Evolutionary conservation across 2,113 vertebrate species (phyloP).

Genomic region (Phoenicopterus ruber): DNA sequence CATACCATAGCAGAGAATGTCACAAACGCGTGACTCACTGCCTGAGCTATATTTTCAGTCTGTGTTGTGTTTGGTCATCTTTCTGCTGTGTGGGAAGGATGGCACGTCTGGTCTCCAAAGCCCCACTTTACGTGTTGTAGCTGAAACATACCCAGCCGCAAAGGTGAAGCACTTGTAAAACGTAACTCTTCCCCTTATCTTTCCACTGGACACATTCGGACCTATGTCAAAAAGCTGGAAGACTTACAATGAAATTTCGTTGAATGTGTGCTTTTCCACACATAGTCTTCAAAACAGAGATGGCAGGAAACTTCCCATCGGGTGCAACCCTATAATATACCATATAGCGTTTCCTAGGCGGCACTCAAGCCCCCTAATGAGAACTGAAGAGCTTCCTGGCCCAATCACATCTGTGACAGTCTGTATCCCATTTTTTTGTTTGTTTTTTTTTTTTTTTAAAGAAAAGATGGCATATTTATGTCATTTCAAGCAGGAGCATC

Average conservation of each 20-base stretch:
- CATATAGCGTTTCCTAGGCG: neutral
- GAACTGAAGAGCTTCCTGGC: neutral
- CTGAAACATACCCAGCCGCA: neutral
- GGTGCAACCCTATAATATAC: neutral
- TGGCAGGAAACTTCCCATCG: neutral
- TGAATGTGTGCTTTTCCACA: neutral
- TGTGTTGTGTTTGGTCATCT: neutral
- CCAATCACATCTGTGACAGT: neutral
- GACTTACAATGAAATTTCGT: neutral
- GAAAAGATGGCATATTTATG: neutral
- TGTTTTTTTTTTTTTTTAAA: neutral
- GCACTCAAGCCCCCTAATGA: neutral
- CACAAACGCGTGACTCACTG: neutral
- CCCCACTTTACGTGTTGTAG: neutral
- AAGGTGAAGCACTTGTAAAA: neutral
- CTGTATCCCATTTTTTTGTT: neutral
- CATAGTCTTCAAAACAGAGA: neutral
- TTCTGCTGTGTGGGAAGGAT: neutral
- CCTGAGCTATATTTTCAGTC: conserved; percentile 10
- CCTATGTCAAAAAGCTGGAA: neutral
- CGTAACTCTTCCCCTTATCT: neutral
- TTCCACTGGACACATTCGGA: neutral
- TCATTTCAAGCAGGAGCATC: neutral
- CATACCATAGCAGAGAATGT: neutral
- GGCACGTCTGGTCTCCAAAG: neutral